Percentiles rank a stretch among this genome's conserved stretches.
Evolutionary conservation across 2,797 vertebrate genomes (phyloP).

Genomic region (Glossophaga mutica): DNA sequence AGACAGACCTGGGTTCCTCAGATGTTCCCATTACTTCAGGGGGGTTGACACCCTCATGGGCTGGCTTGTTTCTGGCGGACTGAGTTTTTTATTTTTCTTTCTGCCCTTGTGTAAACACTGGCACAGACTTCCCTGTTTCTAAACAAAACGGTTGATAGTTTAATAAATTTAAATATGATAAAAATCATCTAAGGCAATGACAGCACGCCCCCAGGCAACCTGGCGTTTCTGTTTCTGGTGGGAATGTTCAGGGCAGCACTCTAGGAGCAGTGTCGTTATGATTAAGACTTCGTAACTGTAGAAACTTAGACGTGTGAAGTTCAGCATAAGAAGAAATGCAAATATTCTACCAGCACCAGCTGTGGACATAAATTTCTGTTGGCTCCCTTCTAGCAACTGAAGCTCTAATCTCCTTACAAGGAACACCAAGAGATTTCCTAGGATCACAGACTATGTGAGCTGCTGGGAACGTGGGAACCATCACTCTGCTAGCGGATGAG

Average conservation of each 20-base stretch:
- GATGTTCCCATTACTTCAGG: background rate
- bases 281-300: slow-evolving; percentile 28
- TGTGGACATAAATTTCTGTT: background rate
- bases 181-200: background rate
- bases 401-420: background rate
- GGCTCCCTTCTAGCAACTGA: background rate
- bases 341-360: background rate
- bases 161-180: slow-evolving; percentile 28
- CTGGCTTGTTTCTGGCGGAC: background rate
- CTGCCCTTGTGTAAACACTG: background rate
- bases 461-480: background rate
- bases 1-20: background rate
- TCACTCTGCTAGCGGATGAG: background rate
- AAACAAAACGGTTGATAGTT: slow-evolving; percentile 11
- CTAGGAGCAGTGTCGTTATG: background rate
- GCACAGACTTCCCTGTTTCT: background rate
- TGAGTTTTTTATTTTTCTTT: background rate
- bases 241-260: background rate
- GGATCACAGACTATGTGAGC: background rate
- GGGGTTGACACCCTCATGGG: background rate
- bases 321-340: slow-evolving; percentile 4
- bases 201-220: background rate
- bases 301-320: slow-evolving; percentile 18
- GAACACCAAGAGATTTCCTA: background rate
- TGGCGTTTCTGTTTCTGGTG: slow-evolving; percentile 4